Evolutionary conservation across 2,888 invertebrate genomes (phyloP).

Genomic region (Linhomoeus sp.): DNA sequence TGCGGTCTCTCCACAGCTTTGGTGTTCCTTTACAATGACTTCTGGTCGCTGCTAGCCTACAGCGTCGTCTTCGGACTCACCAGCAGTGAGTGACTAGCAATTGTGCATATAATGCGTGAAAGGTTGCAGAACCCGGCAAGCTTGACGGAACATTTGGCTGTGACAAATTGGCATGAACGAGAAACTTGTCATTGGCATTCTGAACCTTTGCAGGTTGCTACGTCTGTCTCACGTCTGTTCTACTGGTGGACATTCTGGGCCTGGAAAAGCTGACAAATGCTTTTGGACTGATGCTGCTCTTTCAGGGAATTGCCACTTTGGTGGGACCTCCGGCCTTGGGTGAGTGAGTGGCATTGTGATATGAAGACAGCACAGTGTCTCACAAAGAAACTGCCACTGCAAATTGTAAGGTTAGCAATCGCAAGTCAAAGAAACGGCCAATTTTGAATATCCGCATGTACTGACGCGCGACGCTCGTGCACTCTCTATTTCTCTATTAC

Average conservation of each 20-base stretch:
- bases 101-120: too few species aligned
- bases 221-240: slow-evolving; percentile 89
- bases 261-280: slow-evolving; percentile 87
- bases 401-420: neutral
- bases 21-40: slow-evolving; percentile 44
- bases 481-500: too few species aligned
- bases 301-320: slow-evolving; percentile 81
- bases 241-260: slow-evolving; percentile 83
- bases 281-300: slow-evolving; percentile 81
- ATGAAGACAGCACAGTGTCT: neutral
- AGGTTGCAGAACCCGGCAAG: too few species aligned
- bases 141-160: too few species aligned
- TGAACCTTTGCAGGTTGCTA: slow-evolving; percentile 85
- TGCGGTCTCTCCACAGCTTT: slow-evolving; percentile 61
- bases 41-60: slow-evolving; percentile 56
- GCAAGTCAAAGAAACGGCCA: neutral
- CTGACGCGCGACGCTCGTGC: too few species aligned
- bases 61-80: slow-evolving; percentile 41
- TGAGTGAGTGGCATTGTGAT: slow-evolving; percentile 25
- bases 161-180: too few species aligned
- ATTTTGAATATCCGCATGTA: too few species aligned
- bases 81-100: too few species aligned
- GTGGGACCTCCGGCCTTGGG: slow-evolving; percentile 60
- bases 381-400: neutral
- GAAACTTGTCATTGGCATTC: too few species aligned